Evolutionary conservation across 30 jellyfish, hydroid and myxozoan genomes (phyloP), one percentile per base, ranked within the genome.

Genomic region (Nemopilema nomurai): DNA sequence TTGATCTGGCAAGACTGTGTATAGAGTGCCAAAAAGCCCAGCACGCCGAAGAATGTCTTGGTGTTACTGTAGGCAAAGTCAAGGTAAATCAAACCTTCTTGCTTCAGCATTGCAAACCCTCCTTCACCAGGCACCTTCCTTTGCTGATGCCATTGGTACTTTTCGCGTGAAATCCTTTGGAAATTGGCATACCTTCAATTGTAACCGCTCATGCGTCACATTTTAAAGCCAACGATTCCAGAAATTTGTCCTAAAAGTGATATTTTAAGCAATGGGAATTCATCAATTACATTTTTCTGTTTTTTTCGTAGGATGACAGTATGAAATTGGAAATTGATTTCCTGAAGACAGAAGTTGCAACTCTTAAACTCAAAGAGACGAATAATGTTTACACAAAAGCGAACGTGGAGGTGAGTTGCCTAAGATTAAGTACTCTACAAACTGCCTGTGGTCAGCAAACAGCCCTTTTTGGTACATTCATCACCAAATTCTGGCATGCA

Each of bases 1-100:
- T 86, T 29, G 98, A 91, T 41, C 76, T 91, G 20, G 81, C 87
- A 62, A 84, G 92, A 64, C 80, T 91, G 1, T 73, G 91, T 62
- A 28, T 82, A 8, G 98, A 85, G 1, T 29, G 25, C 27, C 89
- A 76, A 20, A 81, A 76, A 28, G 84, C 74, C 0, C 88, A 77
- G 18, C 51, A 75, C 25, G 96, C 92, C 28, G 94, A 74, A 51
- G 89, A 91, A 24, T 91, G 90, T 80, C 33, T 86, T 17, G 74
- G 80, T 21, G 52, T 81, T 41, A 62, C 95, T 13, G 50, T 52
- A 21, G 89, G 85, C 21, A 63, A 41, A 13, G 81, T 73, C 1
- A 78, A 86, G 95, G 95, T 86, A 67, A 1, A 53, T 20, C 22
- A 20, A 24, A 23, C 19, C 50, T 18, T 18, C 17, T 28, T 72